Evolutionary conservation across 30 jellyfish, hydroid and myxozoan genomes (phyloP), one percentile per base, ranked within the genome.

Genomic region (Pseudorhiza aurosa): DNA sequence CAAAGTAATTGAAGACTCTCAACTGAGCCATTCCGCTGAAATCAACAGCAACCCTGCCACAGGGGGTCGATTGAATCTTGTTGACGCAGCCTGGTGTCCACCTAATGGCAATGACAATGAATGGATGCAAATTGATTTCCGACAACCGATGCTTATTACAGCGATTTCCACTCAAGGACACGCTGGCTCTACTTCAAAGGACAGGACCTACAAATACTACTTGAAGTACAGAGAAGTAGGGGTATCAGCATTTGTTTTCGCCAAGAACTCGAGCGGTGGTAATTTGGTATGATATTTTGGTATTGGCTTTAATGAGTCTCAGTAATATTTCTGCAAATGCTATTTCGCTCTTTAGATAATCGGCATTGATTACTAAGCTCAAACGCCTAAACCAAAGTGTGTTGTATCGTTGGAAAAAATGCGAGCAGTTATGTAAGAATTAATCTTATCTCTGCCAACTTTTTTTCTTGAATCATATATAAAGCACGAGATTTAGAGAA

Each of bases 161-260:
- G 89, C 85, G 2, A 44, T 73, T 26, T 80, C 89, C 1, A 28
- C 64, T 12, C 96, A 85, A 62, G 96, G 96, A 24, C 88, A 85
- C 63, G 85, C 81, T 0, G 49, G 58, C 0, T 0, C 32, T 40
- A 32, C 11, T 5, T 83, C 95, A 7, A 4, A 4, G 2, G 82
- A 85, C 80, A 63, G 72, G 35, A 55, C 63, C 2, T 65, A 58
- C 42, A 26, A 25, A 30, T 68, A 72, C 30, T 60, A 68, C 22
- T 42, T 68, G n/a, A 72, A 26, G 80, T 76, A 76, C 71, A 36
- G 24, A 14, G 62, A 25, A 12, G 65, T 36, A 18, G 68, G 67
- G 9, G 24, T 60, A 15, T 1, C 37, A 9, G 29, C 62, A 4
- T 76, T 73, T 70, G 12, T 2, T 19, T 18, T 3, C 22, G 70